phyloP scores from a whole-genome alignment of 92 coral and sea anemone species.

The Porites cylindrica region DNA sequence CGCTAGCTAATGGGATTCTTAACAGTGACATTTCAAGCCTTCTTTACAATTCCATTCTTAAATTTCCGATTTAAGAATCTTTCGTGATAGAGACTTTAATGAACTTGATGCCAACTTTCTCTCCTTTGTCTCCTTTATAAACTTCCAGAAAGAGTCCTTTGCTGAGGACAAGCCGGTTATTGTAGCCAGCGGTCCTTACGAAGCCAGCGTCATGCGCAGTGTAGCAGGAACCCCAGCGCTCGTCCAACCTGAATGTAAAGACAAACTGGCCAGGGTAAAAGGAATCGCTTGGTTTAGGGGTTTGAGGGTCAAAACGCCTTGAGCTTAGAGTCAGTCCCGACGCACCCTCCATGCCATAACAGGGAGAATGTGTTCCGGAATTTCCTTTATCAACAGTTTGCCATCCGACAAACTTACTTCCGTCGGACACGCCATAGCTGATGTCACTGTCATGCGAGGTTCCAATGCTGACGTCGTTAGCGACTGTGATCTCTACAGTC shows the following conservation, averaged over 20 bases:
- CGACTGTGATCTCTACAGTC: conserved; percentile 48
- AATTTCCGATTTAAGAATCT: conserved; percentile 15
- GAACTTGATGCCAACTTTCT: conserved; percentile 57
- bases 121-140: conserved; percentile 29
- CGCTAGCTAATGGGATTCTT: background rate
- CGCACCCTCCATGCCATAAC: conserved; percentile 35
- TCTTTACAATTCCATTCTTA: background rate
- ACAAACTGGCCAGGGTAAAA: conserved; percentile 37
- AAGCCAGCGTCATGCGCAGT: conserved; percentile 63
- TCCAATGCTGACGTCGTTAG: conserved; percentile 36
- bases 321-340: conserved; percentile 25
- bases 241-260: conserved; percentile 41
- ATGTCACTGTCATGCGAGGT: conserved; percentile 39
- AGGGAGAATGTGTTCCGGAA: conserved; percentile 21
- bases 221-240: conserved; percentile 66
- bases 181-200: conserved; percentile 17
- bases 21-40: background rate
- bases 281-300: conserved; percentile 9
- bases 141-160: conserved; percentile 62
- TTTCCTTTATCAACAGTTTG: conserved; percentile 28
- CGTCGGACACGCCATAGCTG: conserved; percentile 57
- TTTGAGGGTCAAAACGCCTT: background rate
- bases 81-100: conserved; percentile 29
- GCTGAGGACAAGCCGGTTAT: conserved; percentile 33
- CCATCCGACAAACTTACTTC: conserved; percentile 34